These are phyloP conservation scores for Mesorhabditis spiculigera DNA, from an alignment of 2,888 invertebrate species.

Conservation along the genomic window DNA sequence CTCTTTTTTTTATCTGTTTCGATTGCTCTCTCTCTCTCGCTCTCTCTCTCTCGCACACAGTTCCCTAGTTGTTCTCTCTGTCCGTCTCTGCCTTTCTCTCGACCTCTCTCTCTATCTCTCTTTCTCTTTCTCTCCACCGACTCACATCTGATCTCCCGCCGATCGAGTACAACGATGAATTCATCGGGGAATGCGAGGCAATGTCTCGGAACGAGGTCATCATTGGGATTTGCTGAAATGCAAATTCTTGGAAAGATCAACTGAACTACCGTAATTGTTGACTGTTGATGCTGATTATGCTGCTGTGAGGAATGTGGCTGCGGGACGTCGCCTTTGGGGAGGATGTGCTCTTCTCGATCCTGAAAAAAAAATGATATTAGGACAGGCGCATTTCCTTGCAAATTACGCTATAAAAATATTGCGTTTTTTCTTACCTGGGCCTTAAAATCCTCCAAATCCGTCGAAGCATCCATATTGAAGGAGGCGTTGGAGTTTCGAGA, in stretches of 20 bases:
- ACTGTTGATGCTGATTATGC: neutral
- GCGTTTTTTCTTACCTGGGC: neutral
- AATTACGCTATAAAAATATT: too few relatives aligned
- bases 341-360: constrained; percentile 5
- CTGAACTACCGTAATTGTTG: too few relatives aligned
- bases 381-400: too few relatives aligned
- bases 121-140: too few relatives aligned
- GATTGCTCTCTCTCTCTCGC: neutral
- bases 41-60: neutral
- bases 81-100: too few relatives aligned
- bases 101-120: too few relatives aligned
- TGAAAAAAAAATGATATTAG: neutral
- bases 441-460: constrained; percentile 24
- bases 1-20: neutral
- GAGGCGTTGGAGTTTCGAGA: constrained; percentile 28
- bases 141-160: constrained; percentile 31
- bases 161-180: constrained; percentile 31
- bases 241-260: too few relatives aligned
- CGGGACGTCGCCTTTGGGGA: neutral
- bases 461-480: constrained; percentile 34
- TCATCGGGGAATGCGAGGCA: constrained; percentile 37
- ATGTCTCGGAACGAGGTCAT: constrained; percentile 54
- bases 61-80: too few relatives aligned
- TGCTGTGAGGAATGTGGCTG: neutral
- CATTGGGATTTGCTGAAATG: constrained; percentile 23